These are phyloP conservation scores for Cephonodes hylas DNA, from an alignment of 2,888 invertebrate genomes.

Conservation along the genomic window DNA sequence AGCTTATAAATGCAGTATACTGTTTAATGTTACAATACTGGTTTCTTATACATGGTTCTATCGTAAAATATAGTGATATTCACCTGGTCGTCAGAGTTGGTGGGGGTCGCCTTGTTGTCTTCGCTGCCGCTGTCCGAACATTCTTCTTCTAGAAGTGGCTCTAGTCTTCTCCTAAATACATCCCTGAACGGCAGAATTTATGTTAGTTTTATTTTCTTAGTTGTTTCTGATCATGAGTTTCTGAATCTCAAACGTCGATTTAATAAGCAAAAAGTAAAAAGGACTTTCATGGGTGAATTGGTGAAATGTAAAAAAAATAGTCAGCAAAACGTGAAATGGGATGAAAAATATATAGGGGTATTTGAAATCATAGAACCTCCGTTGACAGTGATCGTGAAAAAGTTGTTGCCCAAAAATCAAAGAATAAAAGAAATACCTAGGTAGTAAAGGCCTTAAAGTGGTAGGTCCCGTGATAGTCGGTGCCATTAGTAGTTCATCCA, in stretches of 20 bases:
- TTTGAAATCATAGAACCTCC: no score
- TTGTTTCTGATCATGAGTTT: neutral
- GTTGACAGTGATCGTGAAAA: neutral
- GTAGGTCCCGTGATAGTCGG: slow-evolving; percentile 88
- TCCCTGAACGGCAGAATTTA: slow-evolving; percentile 51
- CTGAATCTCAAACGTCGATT: no score
- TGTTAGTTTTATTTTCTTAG: neutral
- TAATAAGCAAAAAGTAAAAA: no score
- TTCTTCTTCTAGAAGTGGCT: slow-evolving; percentile 92
- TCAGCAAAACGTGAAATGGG: no score
- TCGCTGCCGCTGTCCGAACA: slow-evolving; percentile 83
- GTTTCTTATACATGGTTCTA: neutral
- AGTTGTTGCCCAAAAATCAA: neutral
- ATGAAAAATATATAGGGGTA: no score
- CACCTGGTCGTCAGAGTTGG: slow-evolving; percentile 78
- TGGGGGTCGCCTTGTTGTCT: slow-evolving; percentile 73
- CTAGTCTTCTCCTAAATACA: slow-evolving; percentile 86
- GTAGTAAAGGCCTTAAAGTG: slow-evolving; percentile 85
- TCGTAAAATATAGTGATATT: slow-evolving; percentile 47
- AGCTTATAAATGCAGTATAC: slow-evolving; percentile 24
- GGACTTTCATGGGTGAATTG: no score
- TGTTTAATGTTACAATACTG: neutral
- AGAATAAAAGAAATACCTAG: slow-evolving; percentile 64
- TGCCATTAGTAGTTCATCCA: slow-evolving; percentile 90
- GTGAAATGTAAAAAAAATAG: no score